Percentiles rank a stretch among this genome's conserved stretches.
Conservation (phyloP, 2,888 invertebrate species). For the Standfussiana lucernea region DNA sequence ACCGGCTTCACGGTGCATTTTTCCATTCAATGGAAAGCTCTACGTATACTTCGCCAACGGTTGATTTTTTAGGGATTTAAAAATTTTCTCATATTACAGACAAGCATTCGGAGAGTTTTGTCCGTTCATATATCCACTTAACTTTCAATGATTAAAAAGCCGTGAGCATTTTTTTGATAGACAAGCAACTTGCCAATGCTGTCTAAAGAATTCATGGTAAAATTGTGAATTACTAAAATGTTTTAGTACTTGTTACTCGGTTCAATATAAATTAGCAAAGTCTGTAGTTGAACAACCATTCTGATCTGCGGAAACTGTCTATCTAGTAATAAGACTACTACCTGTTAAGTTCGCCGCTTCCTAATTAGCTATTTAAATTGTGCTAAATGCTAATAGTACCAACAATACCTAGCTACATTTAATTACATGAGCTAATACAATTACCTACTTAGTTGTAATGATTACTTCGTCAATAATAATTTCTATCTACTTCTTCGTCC, state of each 20-base stretch:
- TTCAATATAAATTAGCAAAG: constrained; percentile 11
- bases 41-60: constrained; percentile 80
- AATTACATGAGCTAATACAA: background rate
- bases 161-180: background rate
- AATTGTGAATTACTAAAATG: background rate
- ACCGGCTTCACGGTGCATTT: constrained; percentile 89
- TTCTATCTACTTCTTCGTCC: background rate
- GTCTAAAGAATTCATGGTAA: background rate
- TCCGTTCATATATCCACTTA: background rate
- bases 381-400: background rate
- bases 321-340: constrained; percentile 45
- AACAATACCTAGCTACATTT: background rate
- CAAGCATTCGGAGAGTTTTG: background rate
- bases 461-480: constrained; percentile 8
- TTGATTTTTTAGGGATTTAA: constrained; percentile 76
- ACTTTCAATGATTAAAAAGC: background rate
- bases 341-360: constrained; percentile 41
- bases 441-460: background rate
- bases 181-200: background rate
- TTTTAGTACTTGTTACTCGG: background rate
- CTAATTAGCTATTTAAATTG: constrained; percentile 40
- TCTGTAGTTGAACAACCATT: constrained; percentile 11
- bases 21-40: constrained; percentile 90
- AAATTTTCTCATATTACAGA: constrained; percentile 62
- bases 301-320: constrained; percentile 48